Evolutionary conservation across 2,888 invertebrate species (phyloP).

Genomic region (Alsophila aescularia): DNA sequence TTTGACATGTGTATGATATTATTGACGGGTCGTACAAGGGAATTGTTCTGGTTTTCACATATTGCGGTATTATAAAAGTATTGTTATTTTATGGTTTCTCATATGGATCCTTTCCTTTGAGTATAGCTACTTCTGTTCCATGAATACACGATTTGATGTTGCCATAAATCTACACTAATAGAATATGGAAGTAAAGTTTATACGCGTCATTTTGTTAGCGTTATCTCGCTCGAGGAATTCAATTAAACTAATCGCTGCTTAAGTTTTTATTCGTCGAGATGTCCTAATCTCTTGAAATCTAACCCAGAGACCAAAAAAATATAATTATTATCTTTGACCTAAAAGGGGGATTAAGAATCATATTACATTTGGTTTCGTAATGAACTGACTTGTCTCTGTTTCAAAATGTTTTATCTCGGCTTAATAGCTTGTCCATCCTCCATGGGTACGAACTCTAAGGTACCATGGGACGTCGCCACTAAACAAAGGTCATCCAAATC

Average conservation of each 20-base stretch:
- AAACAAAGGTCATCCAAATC: slow-evolving; percentile 15
- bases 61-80: slow-evolving; percentile 28
- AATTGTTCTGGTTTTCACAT: slow-evolving; percentile 35
- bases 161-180: slow-evolving; percentile 21
- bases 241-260: too few species aligned
- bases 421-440: too few species aligned
- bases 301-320: too few species aligned
- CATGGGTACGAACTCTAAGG: too few species aligned
- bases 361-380: too few species aligned
- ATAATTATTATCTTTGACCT: too few species aligned
- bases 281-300: too few species aligned
- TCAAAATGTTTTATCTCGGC: too few species aligned
- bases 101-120: slow-evolving; percentile 12
- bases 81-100: slow-evolving; percentile 29
- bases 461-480: background rate
- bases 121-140: slow-evolving; percentile 23
- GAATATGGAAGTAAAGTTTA: slow-evolving; percentile 1
- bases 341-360: too few species aligned
- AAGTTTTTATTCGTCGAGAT: too few species aligned
- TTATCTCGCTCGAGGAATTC: background rate
- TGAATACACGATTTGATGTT: slow-evolving; percentile 22
- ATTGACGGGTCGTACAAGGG: slow-evolving; percentile 37
- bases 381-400: too few species aligned
- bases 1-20: slow-evolving; percentile 38
- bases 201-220: background rate